A percentile compares a stretch with the other conserved stretches of the same genome.
phyloP scores from a whole-genome alignment of 2,888 invertebrate genomes.

The Empis livida region DNA sequence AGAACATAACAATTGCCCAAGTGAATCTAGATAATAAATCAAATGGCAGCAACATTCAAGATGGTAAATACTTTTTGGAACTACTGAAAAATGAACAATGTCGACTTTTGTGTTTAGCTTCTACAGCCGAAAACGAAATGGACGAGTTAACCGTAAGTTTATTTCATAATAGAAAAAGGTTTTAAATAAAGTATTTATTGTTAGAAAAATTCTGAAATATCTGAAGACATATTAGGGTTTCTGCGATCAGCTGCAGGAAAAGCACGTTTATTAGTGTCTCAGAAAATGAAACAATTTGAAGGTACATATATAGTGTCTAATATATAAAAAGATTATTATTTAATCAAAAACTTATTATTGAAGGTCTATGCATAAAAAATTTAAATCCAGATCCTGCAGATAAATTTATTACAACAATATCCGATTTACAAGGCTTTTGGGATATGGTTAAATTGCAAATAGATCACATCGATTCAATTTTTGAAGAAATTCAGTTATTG shows the following conservation, averaged over 20 bases:
- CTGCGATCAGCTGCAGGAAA: slow-evolving; percentile 83
- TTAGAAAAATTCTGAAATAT: slow-evolving; percentile 38
- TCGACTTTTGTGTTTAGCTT: slow-evolving; percentile 53
- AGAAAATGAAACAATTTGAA: slow-evolving; percentile 93
- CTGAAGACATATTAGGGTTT: slow-evolving; percentile 71
- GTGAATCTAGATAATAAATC: no score
- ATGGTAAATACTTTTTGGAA: slow-evolving; percentile 67
- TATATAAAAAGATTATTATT: neutral
- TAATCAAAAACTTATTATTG: slow-evolving; percentile 3
- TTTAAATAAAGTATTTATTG: slow-evolving; percentile 6
- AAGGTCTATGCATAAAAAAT: slow-evolving; percentile 53
- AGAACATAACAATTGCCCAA: no score
- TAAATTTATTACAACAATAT: slow-evolving; percentile 74
- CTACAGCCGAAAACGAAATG: slow-evolving; percentile 55
- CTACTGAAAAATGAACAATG: slow-evolving; percentile 61
- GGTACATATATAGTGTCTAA: slow-evolving; percentile 38
- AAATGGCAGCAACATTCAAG: slow-evolving; percentile 19
- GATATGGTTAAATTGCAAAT: slow-evolving; percentile 94
- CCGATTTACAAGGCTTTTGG: slow-evolving; percentile 94
- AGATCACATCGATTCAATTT: slow-evolving; percentile 67
- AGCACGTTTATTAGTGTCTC: slow-evolving; percentile 72
- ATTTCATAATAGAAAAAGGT: neutral
- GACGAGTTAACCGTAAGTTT: slow-evolving; percentile 38
- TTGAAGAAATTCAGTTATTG: slow-evolving; percentile 51
- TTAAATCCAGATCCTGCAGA: slow-evolving; percentile 58